Conservation (phyloP, 1,140 invertebrate species). For the Whitmania pigra region DNA sequence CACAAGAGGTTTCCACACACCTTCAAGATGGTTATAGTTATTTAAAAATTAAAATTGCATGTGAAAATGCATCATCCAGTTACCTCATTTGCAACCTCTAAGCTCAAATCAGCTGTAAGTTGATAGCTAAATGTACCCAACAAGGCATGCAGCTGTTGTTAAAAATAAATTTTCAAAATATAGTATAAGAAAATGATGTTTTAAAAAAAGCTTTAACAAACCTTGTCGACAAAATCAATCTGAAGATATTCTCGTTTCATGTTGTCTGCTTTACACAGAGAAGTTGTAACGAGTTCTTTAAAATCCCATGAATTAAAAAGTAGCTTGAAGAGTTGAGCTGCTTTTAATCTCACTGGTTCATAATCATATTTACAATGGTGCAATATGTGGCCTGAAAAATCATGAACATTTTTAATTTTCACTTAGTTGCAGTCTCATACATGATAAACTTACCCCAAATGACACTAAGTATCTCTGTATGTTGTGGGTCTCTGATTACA, state of each 20-base stretch:
- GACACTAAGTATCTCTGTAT: not conserved
- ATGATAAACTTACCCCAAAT: too few species aligned
- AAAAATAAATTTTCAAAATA: too few species aligned
- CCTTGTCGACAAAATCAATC: too few species aligned
- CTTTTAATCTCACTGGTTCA: not conserved
- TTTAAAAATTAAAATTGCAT: not conserved
- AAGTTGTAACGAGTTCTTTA: too few species aligned
- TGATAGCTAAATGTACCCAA: conserved; percentile 61
- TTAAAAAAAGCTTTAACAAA: too few species aligned
- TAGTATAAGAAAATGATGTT: too few species aligned
- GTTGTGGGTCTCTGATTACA: not conserved
- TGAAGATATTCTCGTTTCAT: too few species aligned
- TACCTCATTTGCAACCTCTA: conserved; percentile 37
- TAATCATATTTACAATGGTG: not conserved
- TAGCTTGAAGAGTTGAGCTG: not conserved
- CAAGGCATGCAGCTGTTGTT: conserved; percentile 49
- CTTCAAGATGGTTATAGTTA: too few species aligned
- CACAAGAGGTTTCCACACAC: too few species aligned
- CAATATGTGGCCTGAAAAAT: not conserved
- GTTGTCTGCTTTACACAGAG: too few species aligned
- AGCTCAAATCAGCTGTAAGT: conserved; percentile 48
- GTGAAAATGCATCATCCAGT: conserved; percentile 14
- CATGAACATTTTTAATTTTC: too few species aligned
- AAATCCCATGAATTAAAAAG: not conserved
- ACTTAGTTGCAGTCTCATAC: too few species aligned